A percentile compares a stretch with the other conserved stretches of the same genome.
These are phyloP conservation scores for Dioctria linearis DNA, from an alignment of 2,888 invertebrate genomes.

Conservation along the genomic window DNA sequence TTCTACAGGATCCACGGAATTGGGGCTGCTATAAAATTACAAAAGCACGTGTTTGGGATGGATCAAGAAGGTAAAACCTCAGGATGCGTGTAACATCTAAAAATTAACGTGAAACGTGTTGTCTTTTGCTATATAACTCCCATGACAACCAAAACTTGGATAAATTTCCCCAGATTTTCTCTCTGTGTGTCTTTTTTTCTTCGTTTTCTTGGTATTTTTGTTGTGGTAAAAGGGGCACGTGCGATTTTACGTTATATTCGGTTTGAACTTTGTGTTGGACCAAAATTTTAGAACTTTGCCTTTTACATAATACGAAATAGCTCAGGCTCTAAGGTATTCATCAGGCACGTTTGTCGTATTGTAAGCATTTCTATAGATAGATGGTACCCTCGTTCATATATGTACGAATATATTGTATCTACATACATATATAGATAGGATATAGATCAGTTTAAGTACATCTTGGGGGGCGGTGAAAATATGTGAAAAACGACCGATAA, in stretches of 20 bases:
- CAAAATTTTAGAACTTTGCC: constrained; percentile 29
- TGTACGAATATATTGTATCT: not conserved
- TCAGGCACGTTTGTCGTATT: constrained; percentile 2
- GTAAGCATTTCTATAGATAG: not conserved
- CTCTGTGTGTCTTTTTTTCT: not conserved
- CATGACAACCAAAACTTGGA: constrained; percentile 1
- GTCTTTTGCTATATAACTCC: constrained; percentile 26
- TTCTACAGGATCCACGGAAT: not conserved
- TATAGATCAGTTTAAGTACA: no score
- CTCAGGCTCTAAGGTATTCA: not conserved
- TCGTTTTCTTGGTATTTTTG: not conserved
- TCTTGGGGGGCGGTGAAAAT: not conserved
- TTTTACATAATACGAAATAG: constrained; percentile 3
- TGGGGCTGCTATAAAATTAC: not conserved
- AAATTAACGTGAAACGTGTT: constrained; percentile 51
- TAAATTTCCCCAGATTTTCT: not conserved
- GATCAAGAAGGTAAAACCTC: constrained; percentile 13
- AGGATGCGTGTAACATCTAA: constrained; percentile 20
- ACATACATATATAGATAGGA: no score
- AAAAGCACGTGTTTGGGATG: not conserved
- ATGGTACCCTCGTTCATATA: not conserved
- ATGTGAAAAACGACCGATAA: not conserved
- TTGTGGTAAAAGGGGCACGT: constrained; percentile 3
- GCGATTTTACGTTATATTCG: not conserved
- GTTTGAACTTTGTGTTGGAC: not conserved